Base-by-base conservation (phyloP, 2,797 vertebrate genomes). In the Neostethus bicornis region DNA sequence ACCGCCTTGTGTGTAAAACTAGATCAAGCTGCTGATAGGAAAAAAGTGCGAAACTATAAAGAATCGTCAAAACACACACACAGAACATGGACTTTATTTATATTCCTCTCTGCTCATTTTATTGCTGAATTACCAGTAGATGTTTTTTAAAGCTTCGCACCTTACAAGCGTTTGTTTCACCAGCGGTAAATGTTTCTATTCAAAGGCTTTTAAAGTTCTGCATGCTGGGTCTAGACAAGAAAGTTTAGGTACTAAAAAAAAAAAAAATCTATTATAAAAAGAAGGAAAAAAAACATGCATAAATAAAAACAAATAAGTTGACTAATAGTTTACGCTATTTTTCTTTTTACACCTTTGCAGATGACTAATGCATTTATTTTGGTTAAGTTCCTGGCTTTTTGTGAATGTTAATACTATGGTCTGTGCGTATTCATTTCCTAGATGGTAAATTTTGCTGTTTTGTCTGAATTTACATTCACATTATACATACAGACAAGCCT, bases 51-150 rank as follows among this genome's bases (percentile, higher is more conserved):
- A 31, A 32, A 32, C 32, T 13, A 31, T 32, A 37, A 7, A 64
- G 68, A 61, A 70, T 73, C 75, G 70, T 73, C 75, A 80, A 80
- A 58, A 57, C 55, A 53, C 65, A 61, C 46, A 68, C 50, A 47
- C 43, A 74, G 59, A n/a, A n/a, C n/a, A n/a, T n/a, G n/a, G n/a
- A n/a, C n/a, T 81, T 87, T 74, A 61, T 57, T 48, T 80, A 56
- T 50, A 64, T 38, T 50, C 38, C 52, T 7, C 35, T 56, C 51
- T 56, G 43, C 54, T 65, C 41, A 41, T 72, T 87, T 90, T 89
- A 85, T 73, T 74, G 79, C 75, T 77, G 79, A 84, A 90, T 89
- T 86, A n/a, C n/a, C n/a, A n/a, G n/a, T n/a, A 87, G 74, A 77
- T 78, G 63, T 79, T 83, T 77, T 13, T 83, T 88, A 80, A 89